Percentiles rank a stretch among this genome's conserved stretches.
phyloP scores from a whole-genome alignment of 2,797 vertebrate genomes.

The Acomys russatus region DNA sequence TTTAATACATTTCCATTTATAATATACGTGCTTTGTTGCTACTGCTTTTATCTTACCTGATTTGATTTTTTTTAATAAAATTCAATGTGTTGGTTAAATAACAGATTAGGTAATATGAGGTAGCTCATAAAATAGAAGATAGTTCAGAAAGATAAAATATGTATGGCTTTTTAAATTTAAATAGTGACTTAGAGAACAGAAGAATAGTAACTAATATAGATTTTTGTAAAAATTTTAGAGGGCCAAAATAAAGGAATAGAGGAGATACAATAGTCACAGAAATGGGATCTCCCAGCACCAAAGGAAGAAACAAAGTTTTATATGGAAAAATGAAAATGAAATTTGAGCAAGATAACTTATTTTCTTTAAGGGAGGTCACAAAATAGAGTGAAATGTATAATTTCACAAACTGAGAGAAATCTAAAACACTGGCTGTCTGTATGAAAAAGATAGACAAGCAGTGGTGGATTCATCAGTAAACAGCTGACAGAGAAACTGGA shows the following conservation, averaged over 20 bases:
- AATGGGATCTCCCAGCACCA: background rate
- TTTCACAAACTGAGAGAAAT: background rate
- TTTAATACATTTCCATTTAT: background rate
- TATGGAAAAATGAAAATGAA: background rate
- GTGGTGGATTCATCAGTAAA: background rate
- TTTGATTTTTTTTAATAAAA: background rate
- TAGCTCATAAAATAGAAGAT: conserved; percentile 10
- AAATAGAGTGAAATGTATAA: conserved; percentile 33
- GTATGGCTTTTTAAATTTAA: background rate
- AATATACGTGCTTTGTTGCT: background rate
- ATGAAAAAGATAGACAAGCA: background rate
- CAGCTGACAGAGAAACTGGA: no score
- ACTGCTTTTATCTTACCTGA: conserved; percentile 5
- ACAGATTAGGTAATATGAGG: conserved; percentile 5
- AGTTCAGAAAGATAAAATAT: background rate
- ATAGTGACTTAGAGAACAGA: background rate
- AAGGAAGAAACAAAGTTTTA: conserved; percentile 15
- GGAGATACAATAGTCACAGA: background rate
- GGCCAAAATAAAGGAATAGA: background rate
- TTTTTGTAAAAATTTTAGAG: background rate
- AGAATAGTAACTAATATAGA: background rate
- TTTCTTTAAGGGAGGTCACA: background rate
- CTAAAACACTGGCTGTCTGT: background rate
- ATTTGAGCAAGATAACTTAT: background rate
- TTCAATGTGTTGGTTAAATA: background rate